These are phyloP conservation scores for Phataginus tricuspis DNA, from an alignment of 2,797 vertebrate species.

Conservation along the genomic window DNA sequence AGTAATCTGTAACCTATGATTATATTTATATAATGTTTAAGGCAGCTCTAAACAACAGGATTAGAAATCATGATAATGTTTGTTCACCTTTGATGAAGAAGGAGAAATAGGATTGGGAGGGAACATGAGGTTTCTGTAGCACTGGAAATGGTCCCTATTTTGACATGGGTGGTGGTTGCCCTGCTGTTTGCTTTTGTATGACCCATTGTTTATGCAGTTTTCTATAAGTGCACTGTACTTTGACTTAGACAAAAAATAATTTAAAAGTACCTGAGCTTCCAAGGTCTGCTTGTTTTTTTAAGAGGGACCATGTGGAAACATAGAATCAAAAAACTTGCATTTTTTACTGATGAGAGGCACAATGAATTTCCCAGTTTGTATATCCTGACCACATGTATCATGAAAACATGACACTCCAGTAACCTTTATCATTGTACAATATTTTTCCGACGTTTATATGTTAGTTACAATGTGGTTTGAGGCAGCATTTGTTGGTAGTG, in stretches of 20 bases:
- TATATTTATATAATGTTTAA: not conserved
- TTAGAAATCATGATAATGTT: not conserved
- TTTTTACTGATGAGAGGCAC: not conserved
- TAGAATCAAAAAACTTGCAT: not conserved
- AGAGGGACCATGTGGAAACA: not conserved
- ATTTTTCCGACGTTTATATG: not conserved
- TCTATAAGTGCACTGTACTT: not conserved
- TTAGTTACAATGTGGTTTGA: not conserved
- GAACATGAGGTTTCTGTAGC: not conserved
- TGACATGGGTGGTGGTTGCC: not conserved
- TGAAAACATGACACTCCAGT: not conserved
- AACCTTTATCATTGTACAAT: not conserved
- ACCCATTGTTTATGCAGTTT: not conserved
- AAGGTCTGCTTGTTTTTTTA: not conserved
- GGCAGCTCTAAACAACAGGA: not conserved
- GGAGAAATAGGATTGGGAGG: not conserved
- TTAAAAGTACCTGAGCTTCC: not conserved
- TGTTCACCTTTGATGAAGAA: not conserved
- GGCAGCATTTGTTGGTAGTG: not conserved
- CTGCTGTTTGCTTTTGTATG: not conserved
- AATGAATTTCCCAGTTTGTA: not conserved
- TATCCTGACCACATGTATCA: not conserved
- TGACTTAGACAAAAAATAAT: not conserved
- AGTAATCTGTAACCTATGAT: not conserved
- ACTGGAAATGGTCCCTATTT: not conserved